Evolutionary conservation across 2,888 invertebrate species (phyloP), one percentile per base, ranked within the genome.

Genomic region (Liposcelis brunnea): DNA sequence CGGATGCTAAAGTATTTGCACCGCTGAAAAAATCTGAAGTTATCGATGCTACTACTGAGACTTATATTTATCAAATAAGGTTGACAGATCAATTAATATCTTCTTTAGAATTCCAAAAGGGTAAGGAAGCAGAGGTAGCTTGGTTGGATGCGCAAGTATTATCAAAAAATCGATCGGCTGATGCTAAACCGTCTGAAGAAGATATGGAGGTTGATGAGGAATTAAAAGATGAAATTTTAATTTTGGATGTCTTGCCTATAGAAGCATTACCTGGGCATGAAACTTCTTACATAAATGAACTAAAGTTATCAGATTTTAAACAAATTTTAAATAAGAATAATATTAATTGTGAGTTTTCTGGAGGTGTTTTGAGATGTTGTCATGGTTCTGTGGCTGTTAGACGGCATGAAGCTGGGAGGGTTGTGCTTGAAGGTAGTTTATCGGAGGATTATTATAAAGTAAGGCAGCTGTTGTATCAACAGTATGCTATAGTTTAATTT

Each of bases 11-110:
- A 52, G 78, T 97, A 1, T 95, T 89, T 61, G 76, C 82, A 2
- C 97, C 97, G 0, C 48, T 42, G 21, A 66, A 65, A 8, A 71
- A 72, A 46, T 84, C 85, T 0, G 94, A 95, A 55, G 70, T 76
- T 1, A 75, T 98, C 2, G 97, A 98, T 61, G 95, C 90, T 0
- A 97, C 98, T 0, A 93, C 93, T 0, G 97, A 98, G 64, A 90
- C 91, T 0, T 90, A 95, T 57, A 98, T 98, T 55, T 97, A 93
- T 63, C 97, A 97, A 72, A 89, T 87, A 58, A 80, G 87, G 45
- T 68, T 95, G 36, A 90, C 90, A 2, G 95, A 95, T 64, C 82
- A 87, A 3, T 66, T 95, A 49, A 84, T 95, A 51, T 84, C 87
- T 1, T 80, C 84, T 7, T 63, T 97, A 47, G 72, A 78, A 50